Conservation (phyloP, 2,113 vertebrate genomes). For the Pluvianellus socialis region DNA sequence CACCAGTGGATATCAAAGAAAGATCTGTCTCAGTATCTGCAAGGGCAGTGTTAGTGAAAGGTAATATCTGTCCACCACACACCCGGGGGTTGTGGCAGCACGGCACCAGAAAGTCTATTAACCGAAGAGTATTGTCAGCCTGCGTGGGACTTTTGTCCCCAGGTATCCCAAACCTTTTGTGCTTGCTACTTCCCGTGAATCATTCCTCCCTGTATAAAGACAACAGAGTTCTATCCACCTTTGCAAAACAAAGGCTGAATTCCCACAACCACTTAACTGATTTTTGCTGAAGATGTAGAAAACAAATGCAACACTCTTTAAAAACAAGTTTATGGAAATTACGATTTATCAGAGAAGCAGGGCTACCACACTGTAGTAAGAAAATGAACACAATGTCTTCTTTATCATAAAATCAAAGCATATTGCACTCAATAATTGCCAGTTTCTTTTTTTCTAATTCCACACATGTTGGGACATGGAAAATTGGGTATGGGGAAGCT, state of each 20-base stretch:
- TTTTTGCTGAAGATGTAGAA: not conserved
- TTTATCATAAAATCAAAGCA: slow-evolving; percentile 16
- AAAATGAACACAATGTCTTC: not conserved
- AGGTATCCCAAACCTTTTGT: not conserved
- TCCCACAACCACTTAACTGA: not conserved
- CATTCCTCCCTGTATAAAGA: not conserved
- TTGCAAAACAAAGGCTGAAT: not conserved
- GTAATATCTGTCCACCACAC: not conserved
- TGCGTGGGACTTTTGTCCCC: not conserved
- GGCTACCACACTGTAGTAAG: not conserved
- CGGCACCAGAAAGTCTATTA: not conserved
- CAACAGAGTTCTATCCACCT: not conserved
- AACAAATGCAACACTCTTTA: not conserved
- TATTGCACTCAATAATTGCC: not conserved
- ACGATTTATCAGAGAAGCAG: not conserved
- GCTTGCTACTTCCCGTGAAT: rapidly evolving
- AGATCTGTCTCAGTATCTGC: not conserved
- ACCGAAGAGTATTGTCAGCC: not conserved
- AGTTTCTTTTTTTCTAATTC: slow-evolving; percentile 17
- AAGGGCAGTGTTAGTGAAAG: not conserved
- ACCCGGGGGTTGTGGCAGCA: not conserved
- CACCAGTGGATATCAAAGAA: not conserved
- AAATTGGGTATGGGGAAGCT: not conserved
- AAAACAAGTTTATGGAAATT: not conserved
- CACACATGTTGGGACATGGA: not conserved